Evolutionary conservation across 2,888 invertebrate species (phyloP).

Genomic region (Aspidiotus rigidus): DNA sequence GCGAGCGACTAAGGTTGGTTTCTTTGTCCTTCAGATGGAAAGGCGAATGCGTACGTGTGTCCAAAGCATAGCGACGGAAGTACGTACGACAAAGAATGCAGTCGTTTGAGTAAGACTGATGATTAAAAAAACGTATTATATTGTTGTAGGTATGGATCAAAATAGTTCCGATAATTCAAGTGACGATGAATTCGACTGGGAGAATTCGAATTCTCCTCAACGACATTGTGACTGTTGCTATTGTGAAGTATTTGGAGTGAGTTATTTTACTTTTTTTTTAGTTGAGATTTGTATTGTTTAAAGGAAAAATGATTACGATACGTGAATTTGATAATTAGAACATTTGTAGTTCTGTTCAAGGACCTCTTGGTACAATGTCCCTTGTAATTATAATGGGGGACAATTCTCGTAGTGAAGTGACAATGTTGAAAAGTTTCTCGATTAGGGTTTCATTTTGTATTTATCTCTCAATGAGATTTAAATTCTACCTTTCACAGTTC

Average conservation of each 20-base stretch:
- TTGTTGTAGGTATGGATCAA: too few species aligned
- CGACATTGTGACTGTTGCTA: constrained; percentile 65
- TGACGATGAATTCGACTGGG: constrained; percentile 43
- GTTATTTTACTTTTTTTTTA: neutral
- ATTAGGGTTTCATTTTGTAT: too few species aligned
- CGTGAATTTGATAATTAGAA: neutral
- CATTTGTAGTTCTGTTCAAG: neutral
- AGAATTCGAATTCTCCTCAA: constrained; percentile 45
- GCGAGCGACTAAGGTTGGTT: neutral
- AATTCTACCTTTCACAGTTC: too few species aligned
- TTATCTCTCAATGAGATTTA: too few species aligned
- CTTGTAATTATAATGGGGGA: too few species aligned
- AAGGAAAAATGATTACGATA: neutral
- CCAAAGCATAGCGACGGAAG: constrained; percentile 21
- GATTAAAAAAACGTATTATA: too few species aligned
- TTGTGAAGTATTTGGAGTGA: constrained; percentile 63
- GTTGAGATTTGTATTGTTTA: neutral
- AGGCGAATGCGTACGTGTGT: constrained; percentile 35
- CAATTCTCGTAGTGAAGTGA: too few species aligned
- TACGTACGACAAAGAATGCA: neutral
- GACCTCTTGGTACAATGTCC: too few species aligned
- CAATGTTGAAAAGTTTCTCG: too few species aligned
- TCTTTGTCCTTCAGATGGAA: constrained; percentile 38
- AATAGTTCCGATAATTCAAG: constrained; percentile 37
- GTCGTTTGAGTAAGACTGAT: too few species aligned